A percentile compares a stretch with the other conserved stretches of the same genome.
Conservation (phyloP, 2,113 vertebrate genomes). For the Trematocara variabile region DNA sequence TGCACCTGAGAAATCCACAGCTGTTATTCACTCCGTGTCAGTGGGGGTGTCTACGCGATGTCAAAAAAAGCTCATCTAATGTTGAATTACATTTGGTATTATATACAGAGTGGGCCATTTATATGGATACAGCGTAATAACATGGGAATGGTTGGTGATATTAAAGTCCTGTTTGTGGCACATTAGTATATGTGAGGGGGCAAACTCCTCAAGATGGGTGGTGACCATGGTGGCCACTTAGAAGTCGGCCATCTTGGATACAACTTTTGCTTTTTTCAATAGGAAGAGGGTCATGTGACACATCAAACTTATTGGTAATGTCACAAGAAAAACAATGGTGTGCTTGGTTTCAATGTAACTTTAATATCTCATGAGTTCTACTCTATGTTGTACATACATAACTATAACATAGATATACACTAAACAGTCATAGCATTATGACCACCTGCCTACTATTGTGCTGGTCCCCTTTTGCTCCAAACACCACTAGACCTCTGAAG, state of each 20-base stretch:
- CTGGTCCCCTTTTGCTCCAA: not conserved
- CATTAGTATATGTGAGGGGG: not conserved
- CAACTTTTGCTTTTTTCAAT: not conserved
- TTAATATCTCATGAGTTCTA: too few relatives aligned
- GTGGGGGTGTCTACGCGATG: not conserved
- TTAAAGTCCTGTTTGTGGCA: not conserved
- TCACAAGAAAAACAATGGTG: too few relatives aligned
- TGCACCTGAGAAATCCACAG: not conserved
- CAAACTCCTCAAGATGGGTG: not conserved
- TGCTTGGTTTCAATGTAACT: too few relatives aligned
- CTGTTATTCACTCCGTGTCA: not conserved
- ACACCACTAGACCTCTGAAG: not conserved
- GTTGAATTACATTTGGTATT: not conserved
- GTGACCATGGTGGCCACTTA: not conserved
- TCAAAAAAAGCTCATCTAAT: not conserved
- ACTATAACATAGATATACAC: not conserved
- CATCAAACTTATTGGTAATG: rapidly evolving
- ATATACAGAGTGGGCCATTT: not conserved
- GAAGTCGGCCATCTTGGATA: not conserved
- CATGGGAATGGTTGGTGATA: not conserved
- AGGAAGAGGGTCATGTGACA: not conserved
- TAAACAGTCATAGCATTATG: not conserved
- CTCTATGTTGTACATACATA: too few relatives aligned
- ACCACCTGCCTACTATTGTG: not conserved
- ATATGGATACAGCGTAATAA: not conserved